Evolutionary conservation across 2,888 invertebrate genomes (phyloP), one percentile per base, ranked within the genome.

Genomic region (Phortica magna): DNA sequence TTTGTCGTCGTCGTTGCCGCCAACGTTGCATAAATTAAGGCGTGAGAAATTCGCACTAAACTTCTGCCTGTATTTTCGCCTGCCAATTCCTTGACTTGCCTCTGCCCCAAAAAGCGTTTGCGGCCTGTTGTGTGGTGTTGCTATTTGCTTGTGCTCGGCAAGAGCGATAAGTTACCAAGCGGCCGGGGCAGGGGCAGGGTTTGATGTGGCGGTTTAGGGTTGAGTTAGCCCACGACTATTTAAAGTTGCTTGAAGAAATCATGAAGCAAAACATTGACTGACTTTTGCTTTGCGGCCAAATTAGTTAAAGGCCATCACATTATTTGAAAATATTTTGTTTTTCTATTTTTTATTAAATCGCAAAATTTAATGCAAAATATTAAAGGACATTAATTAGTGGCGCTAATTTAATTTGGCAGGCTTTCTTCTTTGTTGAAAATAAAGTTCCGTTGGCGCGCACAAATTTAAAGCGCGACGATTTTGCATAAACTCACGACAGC

Each of bases 11-110:
- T 53, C 39, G 31, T 22, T 7, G 22, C 2, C 17, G 57, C 71
- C 57, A 22, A 76, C 79, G 78, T 70, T 79, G 79, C 81, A 81
- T 84, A 81, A 87, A 87, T 88, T 86, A 88, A 81, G 89, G 87
- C 86, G 88, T 81, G 84, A 83, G 86, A 88, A 83, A 81, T 80
- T 80, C 77, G 71, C 75, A 75, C 79, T 65, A 80, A 80, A 82
- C 70, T 79, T 80, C 78, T 48, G 17, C 12, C 57, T 59, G 53
- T 68, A 39, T 72, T 61, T 17, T 61, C 19, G 73, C 43, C 53
- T 70, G 61, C 71, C 9, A 19, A 61, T 72, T 42, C 73, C 59
- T 76, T 5, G 41, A n/a, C 61, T 17, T 31, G 12, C 31, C 43
- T 10, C 42, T 73, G 57, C 42, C 39, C 9, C 22, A 2, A 14